These are phyloP conservation scores for Cataglyphis rosenhaueri DNA, from an alignment of 2,888 invertebrate genomes.

Conservation along the genomic window DNA sequence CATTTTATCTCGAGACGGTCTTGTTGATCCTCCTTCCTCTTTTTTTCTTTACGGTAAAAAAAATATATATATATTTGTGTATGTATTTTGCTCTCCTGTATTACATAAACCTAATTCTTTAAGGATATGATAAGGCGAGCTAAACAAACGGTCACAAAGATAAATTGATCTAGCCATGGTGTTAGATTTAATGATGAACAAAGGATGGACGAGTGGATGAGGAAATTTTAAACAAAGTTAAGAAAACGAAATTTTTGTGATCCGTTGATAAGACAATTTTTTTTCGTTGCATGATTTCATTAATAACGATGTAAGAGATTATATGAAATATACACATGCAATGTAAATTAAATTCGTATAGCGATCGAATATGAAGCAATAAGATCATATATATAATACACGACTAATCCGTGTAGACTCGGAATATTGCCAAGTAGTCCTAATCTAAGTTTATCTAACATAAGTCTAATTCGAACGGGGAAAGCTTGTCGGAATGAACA, in stretches of 20 bases:
- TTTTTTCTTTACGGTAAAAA: conserved; percentile 10
- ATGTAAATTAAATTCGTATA: too few species aligned
- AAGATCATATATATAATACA: not conserved
- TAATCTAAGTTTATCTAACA: not conserved
- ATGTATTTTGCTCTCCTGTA: not conserved
- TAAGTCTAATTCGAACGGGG: not conserved
- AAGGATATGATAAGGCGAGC: not conserved
- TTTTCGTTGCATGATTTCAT: not conserved
- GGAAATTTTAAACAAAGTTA: not conserved
- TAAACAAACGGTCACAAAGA: not conserved
- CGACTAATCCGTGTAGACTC: not conserved
- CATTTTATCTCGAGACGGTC: conserved; percentile 14
- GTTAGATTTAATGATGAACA: not conserved
- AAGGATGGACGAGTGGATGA: not conserved
- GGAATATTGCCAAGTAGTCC: not conserved
- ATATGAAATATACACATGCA: not conserved
- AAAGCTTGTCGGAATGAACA: not conserved
- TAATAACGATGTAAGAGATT: not conserved
- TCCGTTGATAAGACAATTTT: not conserved
- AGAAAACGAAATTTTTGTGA: not conserved
- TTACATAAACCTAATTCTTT: not conserved
- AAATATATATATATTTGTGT: not conserved
- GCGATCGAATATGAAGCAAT: not conserved
- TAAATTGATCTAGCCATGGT: not conserved
- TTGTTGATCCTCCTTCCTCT: not conserved